These are phyloP conservation scores for Notamacropus eugenii DNA, from an alignment of 2,797 vertebrate species.

Conservation along the genomic window DNA sequence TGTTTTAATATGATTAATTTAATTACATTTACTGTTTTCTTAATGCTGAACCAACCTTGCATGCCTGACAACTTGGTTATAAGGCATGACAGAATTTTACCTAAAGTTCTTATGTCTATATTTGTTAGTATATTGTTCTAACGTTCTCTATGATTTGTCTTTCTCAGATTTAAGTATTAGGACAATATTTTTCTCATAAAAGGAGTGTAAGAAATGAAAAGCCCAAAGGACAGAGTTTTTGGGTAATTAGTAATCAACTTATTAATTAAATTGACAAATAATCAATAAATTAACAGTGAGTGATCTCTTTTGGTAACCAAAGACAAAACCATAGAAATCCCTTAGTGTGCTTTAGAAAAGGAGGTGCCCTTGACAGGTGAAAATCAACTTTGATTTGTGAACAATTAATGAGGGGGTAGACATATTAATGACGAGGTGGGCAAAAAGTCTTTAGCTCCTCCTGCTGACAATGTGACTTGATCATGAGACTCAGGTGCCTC, in stretches of 20 bases:
- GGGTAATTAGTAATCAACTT: background rate
- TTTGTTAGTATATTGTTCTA: too few species aligned
- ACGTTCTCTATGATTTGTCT: background rate
- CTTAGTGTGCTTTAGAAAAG: background rate
- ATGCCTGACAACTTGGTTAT: background rate
- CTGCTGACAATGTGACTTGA: too few species aligned
- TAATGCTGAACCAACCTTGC: background rate
- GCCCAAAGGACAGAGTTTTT: background rate
- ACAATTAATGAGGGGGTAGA: background rate
- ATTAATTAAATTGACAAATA: background rate
- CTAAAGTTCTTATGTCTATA: background rate
- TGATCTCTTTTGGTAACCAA: background rate
- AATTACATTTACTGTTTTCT: background rate
- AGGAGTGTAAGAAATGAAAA: background rate
- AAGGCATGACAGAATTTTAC: background rate
- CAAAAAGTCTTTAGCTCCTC: background rate
- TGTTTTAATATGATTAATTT: background rate
- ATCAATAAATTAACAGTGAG: background rate
- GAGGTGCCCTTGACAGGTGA: background rate
- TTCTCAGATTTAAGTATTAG: background rate
- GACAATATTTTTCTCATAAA: too few species aligned
- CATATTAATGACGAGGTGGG: background rate
- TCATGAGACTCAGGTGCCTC: too few species aligned
- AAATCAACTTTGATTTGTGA: background rate
- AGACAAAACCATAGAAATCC: too few species aligned